Evolutionary conservation across 92 coral and sea anemone species (phyloP).

Genomic region (Umimayanthus chanpuru): DNA sequence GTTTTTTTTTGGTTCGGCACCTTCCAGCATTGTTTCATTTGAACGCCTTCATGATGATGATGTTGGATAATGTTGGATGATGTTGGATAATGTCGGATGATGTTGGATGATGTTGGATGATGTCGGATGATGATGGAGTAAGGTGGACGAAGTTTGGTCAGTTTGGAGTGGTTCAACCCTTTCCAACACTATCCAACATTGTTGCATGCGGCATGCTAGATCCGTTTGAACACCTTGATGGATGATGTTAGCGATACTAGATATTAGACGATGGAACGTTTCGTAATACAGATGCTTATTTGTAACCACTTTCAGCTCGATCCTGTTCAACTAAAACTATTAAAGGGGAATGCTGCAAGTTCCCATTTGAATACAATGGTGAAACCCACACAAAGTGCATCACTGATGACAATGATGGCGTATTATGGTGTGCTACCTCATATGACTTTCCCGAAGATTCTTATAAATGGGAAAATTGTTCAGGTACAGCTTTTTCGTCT

Average conservation of each 20-base stretch:
- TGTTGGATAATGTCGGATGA: too few species aligned
- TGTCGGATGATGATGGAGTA: too few species aligned
- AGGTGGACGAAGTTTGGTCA: too few species aligned
- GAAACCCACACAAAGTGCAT: background rate
- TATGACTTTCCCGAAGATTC: background rate
- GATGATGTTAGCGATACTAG: too few species aligned
- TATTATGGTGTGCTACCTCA: conserved; percentile 7
- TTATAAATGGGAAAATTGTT: conserved; percentile 17
- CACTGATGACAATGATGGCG: background rate
- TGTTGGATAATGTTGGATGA: too few species aligned
- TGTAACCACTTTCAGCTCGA: background rate
- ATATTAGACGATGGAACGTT: too few species aligned
- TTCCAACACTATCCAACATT: too few species aligned
- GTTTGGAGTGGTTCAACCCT: too few species aligned
- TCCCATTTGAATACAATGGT: background rate
- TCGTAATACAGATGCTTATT: background rate
- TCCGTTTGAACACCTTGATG: background rate
- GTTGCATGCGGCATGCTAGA: background rate
- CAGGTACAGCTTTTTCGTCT: background rate
- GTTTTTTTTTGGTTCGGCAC: too few species aligned
- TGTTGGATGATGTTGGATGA: too few species aligned
- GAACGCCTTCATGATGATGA: too few species aligned
- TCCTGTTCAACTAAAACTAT: conserved; percentile 14
- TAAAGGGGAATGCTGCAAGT: conserved; percentile 10
- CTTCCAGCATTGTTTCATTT: too few species aligned